Evolutionary conservation across 2,888 invertebrate species (phyloP).

Genomic region (Tenthredo livida): DNA sequence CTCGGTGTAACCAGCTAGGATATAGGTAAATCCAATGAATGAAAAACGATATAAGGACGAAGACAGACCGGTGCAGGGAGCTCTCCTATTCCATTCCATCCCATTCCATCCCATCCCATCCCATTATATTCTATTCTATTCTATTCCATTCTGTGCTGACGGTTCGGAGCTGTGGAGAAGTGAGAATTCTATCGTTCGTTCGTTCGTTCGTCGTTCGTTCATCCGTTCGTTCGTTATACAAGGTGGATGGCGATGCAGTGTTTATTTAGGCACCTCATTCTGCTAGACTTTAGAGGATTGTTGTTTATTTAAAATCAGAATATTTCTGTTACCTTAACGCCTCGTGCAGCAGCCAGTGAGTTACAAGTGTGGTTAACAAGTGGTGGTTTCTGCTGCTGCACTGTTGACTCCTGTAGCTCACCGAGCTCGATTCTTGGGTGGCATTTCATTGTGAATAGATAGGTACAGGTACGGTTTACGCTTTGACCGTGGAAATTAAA

Average conservation of each 20-base stretch:
- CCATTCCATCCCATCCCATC: neutral
- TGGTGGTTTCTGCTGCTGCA: neutral
- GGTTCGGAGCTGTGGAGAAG: neutral
- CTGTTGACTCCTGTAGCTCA: conserved; percentile 6
- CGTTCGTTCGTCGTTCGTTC: too few species aligned
- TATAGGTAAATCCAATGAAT: conserved; percentile 58
- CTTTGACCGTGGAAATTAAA: conserved; percentile 15
- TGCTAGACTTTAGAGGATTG: neutral
- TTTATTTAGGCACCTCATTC: conserved; percentile 42
- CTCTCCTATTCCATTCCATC: neutral
- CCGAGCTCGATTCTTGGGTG: conserved; percentile 41
- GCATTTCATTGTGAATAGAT: conserved; percentile 1
- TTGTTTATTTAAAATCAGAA: conserved; percentile 47
- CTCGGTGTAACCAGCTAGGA: conserved; percentile 71
- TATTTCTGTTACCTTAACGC: conserved; percentile 38
- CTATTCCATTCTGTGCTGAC: neutral
- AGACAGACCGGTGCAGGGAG: neutral
- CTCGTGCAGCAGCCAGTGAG: neutral
- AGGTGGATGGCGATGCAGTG: neutral
- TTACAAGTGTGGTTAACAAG: conserved; percentile 41
- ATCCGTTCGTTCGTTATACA: neutral
- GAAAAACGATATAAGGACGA: conserved; percentile 4
- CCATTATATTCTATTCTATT: neutral
- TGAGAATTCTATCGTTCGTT: neutral
- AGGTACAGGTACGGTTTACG: neutral